A percentile compares a stretch with the other conserved stretches of the same genome.
Evolutionary conservation across 2,797 vertebrate genomes (phyloP).

Genomic region (Varecia variegata): DNA sequence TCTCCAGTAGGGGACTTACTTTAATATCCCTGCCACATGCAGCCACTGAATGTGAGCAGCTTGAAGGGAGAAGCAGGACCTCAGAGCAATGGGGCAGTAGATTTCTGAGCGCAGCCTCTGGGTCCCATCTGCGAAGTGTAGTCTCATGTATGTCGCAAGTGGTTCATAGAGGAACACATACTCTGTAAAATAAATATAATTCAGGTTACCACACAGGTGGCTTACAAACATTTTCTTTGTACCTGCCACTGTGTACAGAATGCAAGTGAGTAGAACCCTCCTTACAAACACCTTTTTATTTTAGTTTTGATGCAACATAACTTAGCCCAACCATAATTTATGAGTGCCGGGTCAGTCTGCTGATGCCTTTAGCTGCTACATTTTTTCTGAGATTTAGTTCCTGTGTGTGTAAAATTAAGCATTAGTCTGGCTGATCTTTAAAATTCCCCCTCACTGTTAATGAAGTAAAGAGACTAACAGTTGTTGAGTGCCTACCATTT

Average conservation of each 20-base stretch:
- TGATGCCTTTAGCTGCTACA: neutral
- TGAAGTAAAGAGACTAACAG: neutral
- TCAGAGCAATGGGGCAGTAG: neutral
- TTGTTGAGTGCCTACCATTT: neutral
- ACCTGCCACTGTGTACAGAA: neutral
- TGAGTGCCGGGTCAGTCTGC: neutral
- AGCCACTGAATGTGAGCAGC: neutral
- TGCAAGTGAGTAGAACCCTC: neutral
- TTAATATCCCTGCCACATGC: neutral
- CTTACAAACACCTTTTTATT: neutral
- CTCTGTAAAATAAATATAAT: neutral
- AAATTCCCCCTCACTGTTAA: neutral
- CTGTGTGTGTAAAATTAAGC: neutral
- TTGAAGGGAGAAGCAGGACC: neutral
- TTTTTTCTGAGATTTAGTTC: neutral
- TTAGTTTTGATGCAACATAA: neutral
- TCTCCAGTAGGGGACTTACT: neutral
- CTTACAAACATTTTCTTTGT: neutral
- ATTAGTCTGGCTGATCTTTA: neutral
- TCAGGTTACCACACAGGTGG: neutral
- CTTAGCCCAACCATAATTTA: neutral
- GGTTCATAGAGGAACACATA: neutral
- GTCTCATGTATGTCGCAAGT: neutral
- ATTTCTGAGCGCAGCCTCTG: no score
- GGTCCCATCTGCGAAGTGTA: neutral